These are phyloP conservation scores for Venturia canescens DNA, from an alignment of 1,140 invertebrate species.

Conservation along the genomic window DNA sequence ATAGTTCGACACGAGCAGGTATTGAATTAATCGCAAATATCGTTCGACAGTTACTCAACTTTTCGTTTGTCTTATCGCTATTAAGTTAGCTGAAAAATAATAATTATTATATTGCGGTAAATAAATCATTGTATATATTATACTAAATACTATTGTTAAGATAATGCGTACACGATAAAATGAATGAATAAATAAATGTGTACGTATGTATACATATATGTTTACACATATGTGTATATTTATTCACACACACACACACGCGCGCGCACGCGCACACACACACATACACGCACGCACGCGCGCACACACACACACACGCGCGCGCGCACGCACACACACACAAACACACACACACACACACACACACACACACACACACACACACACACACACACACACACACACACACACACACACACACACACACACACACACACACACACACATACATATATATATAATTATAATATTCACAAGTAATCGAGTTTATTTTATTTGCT, in stretches of 20 bases:
- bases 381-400: no score
- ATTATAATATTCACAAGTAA: conserved; percentile 67
- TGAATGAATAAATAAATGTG: conserved; percentile 38
- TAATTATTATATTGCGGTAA: conserved; percentile 29
- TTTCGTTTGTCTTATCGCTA: conserved; percentile 4
- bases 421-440: no score
- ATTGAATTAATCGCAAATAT: not conserved
- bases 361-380: no score
- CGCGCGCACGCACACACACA: no score
- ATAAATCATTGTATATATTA: conserved; percentile 66
- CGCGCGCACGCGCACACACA: no score
- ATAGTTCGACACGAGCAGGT: conserved; percentile 13
- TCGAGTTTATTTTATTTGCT: conserved; percentile 49
- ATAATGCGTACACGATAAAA: conserved; percentile 54
- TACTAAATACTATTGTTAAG: conserved; percentile 57
- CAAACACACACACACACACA: no score
- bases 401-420: no score
- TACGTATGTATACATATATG: no score
- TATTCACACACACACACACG: conserved; percentile 50
- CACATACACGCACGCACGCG: no score
- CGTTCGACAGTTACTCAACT: not conserved
- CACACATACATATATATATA: conserved; percentile 59
- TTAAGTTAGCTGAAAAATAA: conserved; percentile 1
- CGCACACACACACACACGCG: no score
- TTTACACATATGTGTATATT: no score